Evolutionary conservation across 2,797 vertebrate species (phyloP).

Genomic region (Parambassis ranga): DNA sequence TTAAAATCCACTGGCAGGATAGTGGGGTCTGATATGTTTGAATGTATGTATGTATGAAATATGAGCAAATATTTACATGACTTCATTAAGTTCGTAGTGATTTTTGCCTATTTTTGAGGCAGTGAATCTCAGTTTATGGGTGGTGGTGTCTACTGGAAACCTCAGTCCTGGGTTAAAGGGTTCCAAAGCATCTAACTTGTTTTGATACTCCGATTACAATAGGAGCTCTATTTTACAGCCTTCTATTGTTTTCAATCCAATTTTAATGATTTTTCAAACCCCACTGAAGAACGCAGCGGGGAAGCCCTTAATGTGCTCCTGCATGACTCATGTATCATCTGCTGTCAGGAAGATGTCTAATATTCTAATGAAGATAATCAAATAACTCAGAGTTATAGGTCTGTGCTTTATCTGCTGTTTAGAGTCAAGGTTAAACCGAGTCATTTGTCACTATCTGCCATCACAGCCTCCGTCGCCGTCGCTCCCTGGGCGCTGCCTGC

Average conservation of each 20-base stretch:
- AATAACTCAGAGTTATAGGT: background rate
- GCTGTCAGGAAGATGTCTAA: background rate
- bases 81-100: too few species aligned
- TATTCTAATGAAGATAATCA: slow-evolving; percentile 14
- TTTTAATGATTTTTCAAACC: background rate
- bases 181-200: too few species aligned
- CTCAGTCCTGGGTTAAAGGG: too few species aligned
- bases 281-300: background rate
- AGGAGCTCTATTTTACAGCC: too few species aligned
- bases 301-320: background rate
- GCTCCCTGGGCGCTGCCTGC: slow-evolving; percentile 7
- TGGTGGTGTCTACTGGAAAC: too few species aligned
- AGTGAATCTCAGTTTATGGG: too few species aligned
- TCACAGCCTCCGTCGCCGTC: rapidly evolving
- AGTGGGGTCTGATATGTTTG: too few species aligned
- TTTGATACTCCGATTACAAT: too few species aligned
- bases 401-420: slow-evolving; percentile 9
- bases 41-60: too few species aligned
- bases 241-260: background rate
- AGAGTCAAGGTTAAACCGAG: slow-evolving; percentile 18
- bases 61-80: too few species aligned
- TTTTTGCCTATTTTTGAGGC: too few species aligned
- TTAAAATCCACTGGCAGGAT: too few species aligned
- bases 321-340: slow-evolving; percentile 1
- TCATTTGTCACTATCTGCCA: background rate